Conservation (phyloP, 2,797 vertebrate genomes). For the Gouania willdenowi region DNA sequence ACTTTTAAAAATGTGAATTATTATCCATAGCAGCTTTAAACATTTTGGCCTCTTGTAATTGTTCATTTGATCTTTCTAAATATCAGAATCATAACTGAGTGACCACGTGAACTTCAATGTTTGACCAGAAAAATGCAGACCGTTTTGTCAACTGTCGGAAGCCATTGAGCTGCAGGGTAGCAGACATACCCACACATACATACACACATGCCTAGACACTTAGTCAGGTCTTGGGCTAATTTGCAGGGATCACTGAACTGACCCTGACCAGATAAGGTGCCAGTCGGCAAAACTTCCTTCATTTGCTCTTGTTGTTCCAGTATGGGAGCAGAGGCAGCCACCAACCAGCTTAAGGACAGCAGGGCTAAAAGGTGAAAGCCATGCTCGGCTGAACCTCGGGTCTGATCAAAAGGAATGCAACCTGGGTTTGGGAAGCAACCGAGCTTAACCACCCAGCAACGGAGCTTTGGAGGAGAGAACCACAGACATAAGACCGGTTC, state of each 20-base stretch:
- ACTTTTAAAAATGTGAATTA: too few species aligned
- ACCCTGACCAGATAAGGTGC: slow-evolving; percentile 70
- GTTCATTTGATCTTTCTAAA: too few species aligned
- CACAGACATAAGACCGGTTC: slow-evolving; percentile 47
- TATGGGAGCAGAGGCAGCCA: slow-evolving; percentile 52
- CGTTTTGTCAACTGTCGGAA: slow-evolving; percentile 42
- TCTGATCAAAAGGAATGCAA: slow-evolving; percentile 73
- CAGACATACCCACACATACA: slow-evolving; percentile 21
- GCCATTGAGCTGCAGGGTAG: slow-evolving; percentile 21
- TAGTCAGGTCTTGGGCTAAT: slow-evolving; percentile 57
- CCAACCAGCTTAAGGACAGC: slow-evolving; percentile 59
- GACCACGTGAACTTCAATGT: slow-evolving; percentile 54
- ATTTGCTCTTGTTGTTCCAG: slow-evolving; percentile 77
- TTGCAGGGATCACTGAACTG: slow-evolving; percentile 67
- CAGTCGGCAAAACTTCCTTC: slow-evolving; percentile 71
- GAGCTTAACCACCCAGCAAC: slow-evolving; percentile 53
- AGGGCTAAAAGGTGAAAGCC: slow-evolving; percentile 73
- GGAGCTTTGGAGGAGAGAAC: slow-evolving; percentile 55
- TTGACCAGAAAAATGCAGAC: slow-evolving; percentile 31
- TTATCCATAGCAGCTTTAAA: too few species aligned
- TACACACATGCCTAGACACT: slow-evolving; percentile 14
- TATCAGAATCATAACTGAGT: too few species aligned
- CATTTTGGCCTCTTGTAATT: too few species aligned
- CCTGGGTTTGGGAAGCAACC: slow-evolving; percentile 51
- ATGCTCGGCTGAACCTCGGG: slow-evolving; percentile 67